Evolutionary conservation across 2,888 invertebrate genomes (phyloP).

Genomic region (Oscheius sp.): DNA sequence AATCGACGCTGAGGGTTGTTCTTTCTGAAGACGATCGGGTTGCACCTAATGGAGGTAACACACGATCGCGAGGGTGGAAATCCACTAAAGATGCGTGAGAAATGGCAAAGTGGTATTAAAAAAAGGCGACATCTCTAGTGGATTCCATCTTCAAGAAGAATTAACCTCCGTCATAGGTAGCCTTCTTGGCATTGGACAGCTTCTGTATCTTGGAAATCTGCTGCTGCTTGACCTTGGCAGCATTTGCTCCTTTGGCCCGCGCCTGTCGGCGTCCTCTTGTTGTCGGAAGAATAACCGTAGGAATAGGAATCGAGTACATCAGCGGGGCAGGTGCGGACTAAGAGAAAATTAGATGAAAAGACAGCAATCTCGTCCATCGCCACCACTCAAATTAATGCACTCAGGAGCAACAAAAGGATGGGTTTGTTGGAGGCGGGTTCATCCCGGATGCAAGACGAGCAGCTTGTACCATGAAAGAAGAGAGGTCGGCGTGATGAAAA

Average conservation of each 20-base stretch:
- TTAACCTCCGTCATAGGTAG: constrained; percentile 12
- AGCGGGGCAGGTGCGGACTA: constrained; percentile 4
- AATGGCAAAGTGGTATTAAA: background rate
- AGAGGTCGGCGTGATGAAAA: constrained; percentile 35
- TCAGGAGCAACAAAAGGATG: constrained; percentile 18
- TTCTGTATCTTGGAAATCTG: constrained; percentile 29
- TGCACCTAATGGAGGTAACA: constrained; percentile 33
- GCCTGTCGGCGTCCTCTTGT: constrained; percentile 20
- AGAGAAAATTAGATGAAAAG: constrained; percentile 21
- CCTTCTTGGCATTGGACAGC: constrained; percentile 4
- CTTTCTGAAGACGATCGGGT: constrained; percentile 40
- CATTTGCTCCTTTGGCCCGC: constrained; percentile 1
- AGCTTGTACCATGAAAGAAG: constrained; percentile 22
- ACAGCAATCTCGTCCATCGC: constrained; percentile 37
- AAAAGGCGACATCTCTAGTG: background rate
- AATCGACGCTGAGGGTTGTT: constrained; percentile 33
- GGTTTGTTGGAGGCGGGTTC: constrained; percentile 30
- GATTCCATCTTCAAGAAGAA: background rate
- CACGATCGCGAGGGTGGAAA: constrained; percentile 25
- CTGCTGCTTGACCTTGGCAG: constrained; percentile 31
- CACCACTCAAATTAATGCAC: constrained; percentile 39
- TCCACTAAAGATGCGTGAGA: constrained; percentile 27
- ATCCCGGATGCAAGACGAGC: constrained; percentile 31
- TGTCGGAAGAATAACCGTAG: background rate
- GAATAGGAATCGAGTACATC: constrained; percentile 4